A percentile compares a stretch with the other conserved stretches of the same genome.
phyloP scores from a whole-genome alignment of 2,888 invertebrate genomes.

The Rutpela maculata region DNA sequence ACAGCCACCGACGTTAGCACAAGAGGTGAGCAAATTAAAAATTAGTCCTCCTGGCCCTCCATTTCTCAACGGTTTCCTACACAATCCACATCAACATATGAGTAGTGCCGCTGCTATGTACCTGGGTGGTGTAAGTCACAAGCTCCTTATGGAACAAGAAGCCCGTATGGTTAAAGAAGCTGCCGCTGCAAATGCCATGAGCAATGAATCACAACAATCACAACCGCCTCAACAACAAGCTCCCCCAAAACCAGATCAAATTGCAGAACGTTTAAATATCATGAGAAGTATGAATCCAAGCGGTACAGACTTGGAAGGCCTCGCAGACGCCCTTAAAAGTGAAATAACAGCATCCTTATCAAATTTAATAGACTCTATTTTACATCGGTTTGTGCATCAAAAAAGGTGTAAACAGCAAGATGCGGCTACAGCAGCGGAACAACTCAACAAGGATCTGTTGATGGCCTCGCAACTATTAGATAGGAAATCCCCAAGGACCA shows the following conservation, averaged over 20 bases:
- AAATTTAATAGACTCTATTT: slow-evolving; percentile 90
- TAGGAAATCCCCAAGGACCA: slow-evolving; percentile 88
- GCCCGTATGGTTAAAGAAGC: slow-evolving; percentile 82
- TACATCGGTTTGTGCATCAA: slow-evolving; percentile 90
- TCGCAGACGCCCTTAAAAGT: slow-evolving; percentile 93
- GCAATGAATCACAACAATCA: slow-evolving; percentile 76
- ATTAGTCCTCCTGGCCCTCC: slow-evolving; percentile 73
- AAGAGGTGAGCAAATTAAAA: slow-evolving; percentile 72
- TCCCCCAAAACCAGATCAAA: slow-evolving; percentile 79
- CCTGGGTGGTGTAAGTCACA: slow-evolving; percentile 85
- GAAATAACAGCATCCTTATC: slow-evolving; percentile 91
- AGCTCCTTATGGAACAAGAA: slow-evolving; percentile 87
- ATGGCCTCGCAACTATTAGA: slow-evolving; percentile 89
- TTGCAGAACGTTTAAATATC: slow-evolving; percentile 86
- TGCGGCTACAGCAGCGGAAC: slow-evolving; percentile 88
- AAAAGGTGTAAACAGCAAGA: slow-evolving; percentile 87
- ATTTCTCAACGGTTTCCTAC: slow-evolving; percentile 73
- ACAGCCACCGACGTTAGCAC: slow-evolving; percentile 64
- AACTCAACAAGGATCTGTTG: slow-evolving; percentile 89
- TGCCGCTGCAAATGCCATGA: slow-evolving; percentile 77
- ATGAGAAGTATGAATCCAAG: slow-evolving; percentile 82
- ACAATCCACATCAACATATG: slow-evolving; percentile 73
- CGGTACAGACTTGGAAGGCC: slow-evolving; percentile 88
- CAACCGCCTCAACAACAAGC: slow-evolving; percentile 71
- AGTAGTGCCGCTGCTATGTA: slow-evolving; percentile 81